Evolutionary conservation across 2,113 vertebrate genomes (phyloP), one percentile per base, ranked within the genome.

Genomic region (Pithys albifrons): DNA sequence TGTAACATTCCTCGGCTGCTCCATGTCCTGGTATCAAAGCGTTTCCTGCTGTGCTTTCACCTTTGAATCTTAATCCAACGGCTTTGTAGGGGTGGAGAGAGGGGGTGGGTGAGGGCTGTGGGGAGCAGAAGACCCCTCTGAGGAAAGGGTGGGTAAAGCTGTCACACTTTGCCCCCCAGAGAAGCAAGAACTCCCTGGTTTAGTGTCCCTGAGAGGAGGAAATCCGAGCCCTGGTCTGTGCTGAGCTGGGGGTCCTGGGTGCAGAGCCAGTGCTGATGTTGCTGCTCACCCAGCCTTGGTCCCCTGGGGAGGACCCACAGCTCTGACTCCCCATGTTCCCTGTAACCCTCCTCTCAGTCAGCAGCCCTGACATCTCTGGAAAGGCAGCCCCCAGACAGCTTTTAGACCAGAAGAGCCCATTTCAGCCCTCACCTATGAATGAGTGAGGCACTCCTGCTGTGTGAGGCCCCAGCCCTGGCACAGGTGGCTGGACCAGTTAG

Each of bases 21-120:
- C 78, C 22, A 7, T 75, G 81, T 96, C 80, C 48, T 65, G 92
- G 85, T 95, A 97, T 97, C 97, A 97, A 93, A 97, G 93, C 20
- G 2, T 94, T 97, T 93, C 93, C 95, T 92, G 88, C 93, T 39
- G 55, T 14, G 82, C 85, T 76, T 96, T 93, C 93, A 97, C 95
- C 96, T 97, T 92, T 96, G 95, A 91, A 94, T 95, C 51, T 77
- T 97, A 97, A 97, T 97, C 96, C 97, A 62, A 23, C 1, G 1
- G 96, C 94, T 97, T 83, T 96, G 88, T 58, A 75, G 87, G 88
- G 82, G 75, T 55, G 70, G 73, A 52, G 46, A n/a, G 29, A 29
- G 55, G 54, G 39, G 62, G 9, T 76, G 52, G 37, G 57, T 14
- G 2, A 69, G 52, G 75, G 75, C 64, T 59, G 52, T 57, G 66